phyloP scores from a whole-genome alignment of 2,888 invertebrate species.

The Coelopa pilipes region DNA sequence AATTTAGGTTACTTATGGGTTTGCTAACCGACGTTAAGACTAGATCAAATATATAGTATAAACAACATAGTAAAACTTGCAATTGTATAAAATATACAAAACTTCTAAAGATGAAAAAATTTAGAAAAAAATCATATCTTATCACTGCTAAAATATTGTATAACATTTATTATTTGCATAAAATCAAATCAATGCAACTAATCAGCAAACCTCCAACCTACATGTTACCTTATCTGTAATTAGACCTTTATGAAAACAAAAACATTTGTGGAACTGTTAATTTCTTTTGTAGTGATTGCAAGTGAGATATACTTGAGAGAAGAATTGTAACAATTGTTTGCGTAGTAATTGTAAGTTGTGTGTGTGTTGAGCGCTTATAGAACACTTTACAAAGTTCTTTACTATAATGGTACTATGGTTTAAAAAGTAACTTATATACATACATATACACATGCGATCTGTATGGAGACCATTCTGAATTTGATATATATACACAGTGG shows the following conservation, averaged over 20 bases:
- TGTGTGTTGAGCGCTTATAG: conserved; percentile 23
- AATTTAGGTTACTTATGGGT: no score
- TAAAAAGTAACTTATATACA: conserved; percentile 25
- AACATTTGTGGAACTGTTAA: not conserved
- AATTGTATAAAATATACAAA: conserved; percentile 8
- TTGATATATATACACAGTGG: conserved; percentile 29
- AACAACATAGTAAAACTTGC: no score
- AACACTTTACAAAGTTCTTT: conserved; percentile 26
- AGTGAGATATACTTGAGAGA: not conserved
- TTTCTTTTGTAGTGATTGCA: conserved; percentile 28
- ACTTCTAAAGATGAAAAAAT: not conserved
- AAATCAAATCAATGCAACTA: conserved; percentile 39
- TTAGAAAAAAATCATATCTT: conserved; percentile 23
- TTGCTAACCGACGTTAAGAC: no score
- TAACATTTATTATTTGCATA: not conserved
- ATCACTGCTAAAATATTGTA: conserved; percentile 1
- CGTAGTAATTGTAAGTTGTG: conserved; percentile 14
- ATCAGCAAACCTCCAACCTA: conserved; percentile 43
- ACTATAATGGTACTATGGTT: conserved; percentile 9
- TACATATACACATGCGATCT: conserved; percentile 23
- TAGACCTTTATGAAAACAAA: conserved; percentile 15
- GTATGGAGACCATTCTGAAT: conserved; percentile 28
- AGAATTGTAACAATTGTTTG: conserved; percentile 9
- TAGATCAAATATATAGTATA: no score
- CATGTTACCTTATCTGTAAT: conserved; percentile 41